Evolutionary conservation across 1,140 invertebrate species (phyloP), one percentile per base, ranked within the genome.

Genomic region (Drosophila sp.): DNA sequence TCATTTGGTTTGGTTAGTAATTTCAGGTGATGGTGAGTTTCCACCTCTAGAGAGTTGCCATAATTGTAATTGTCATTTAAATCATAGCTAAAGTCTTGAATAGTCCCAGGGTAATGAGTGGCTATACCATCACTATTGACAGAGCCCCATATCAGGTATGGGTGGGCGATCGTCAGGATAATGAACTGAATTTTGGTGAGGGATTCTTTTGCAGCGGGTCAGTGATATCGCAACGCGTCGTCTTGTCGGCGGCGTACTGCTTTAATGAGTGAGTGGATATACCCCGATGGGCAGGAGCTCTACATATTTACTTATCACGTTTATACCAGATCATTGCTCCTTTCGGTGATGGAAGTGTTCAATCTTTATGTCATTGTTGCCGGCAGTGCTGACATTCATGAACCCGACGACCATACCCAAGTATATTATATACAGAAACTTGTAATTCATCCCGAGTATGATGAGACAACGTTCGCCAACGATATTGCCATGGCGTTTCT

Each of bases 201-300:
- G 87, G 90, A 1, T 94, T 95, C 66, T 79, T 93, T 23, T 95
- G 95, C 76, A 95, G 95, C 10, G 95, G 94, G 1, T 87, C 93
- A 0, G 93, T 95, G 2, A 92, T 95, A 10, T 92, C 92, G 8
- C 80, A 91, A 17, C 92, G 93, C 38, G 90, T 94, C 29, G 90
- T 96, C 11, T 70, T 95, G 5, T 95, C 95, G 27, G 95, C 95
- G 10, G 95, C 95, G 5, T 95, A 96, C 84, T 96, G 95, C 85
- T 44, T 64, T 1, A 64, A 68, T 38, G 74, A 75, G 89, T 91
- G 44, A 47, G 87, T 67, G 29, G 1, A 4, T n/a, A 0, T 11
- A 17, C 17, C 17, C 17, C 17, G 17, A 17, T 17, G 17, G 17
- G 17, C 17, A 17, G 17, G 17, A 17, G 17, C 17, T 17, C 17